Evolutionary conservation across 2,797 vertebrate genomes (phyloP).

Genomic region (Sciurus vulgaris): DNA sequence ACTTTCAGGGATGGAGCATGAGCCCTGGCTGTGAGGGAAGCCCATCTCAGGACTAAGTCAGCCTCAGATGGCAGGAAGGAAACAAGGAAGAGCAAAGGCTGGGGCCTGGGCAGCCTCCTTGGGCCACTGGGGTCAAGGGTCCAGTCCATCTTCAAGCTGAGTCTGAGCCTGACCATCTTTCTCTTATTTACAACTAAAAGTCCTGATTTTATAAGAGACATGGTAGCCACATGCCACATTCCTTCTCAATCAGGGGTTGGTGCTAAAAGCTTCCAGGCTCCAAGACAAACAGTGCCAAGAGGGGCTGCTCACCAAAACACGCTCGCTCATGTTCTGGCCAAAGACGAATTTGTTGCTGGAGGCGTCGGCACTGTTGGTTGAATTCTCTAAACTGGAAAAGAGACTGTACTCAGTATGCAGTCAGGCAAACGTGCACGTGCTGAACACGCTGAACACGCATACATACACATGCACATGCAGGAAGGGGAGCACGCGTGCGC

Average conservation of each 20-base stretch:
- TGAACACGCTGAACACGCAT: too few species aligned
- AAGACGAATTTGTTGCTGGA: slow-evolving; percentile 97
- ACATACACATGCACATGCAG: too few species aligned
- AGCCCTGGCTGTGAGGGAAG: too few species aligned
- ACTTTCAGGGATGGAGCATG: neutral
- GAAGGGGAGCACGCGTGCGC: too few species aligned
- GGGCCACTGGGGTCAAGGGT: neutral
- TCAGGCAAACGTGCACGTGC: neutral
- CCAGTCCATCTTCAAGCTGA: neutral
- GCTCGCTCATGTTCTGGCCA: slow-evolving; percentile 99
- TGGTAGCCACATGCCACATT: rapidly evolving
- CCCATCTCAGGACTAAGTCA: neutral
- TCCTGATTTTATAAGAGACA: neutral
- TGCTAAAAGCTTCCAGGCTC: neutral
- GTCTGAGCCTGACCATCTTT: neutral
- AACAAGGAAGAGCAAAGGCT: rapidly evolving
- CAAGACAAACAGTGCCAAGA: neutral
- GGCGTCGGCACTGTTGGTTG: slow-evolving; percentile 91
- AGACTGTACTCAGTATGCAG: neutral
- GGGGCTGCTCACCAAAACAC: slow-evolving; percentile 94
- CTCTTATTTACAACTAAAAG: neutral
- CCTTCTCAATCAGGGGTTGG: neutral
- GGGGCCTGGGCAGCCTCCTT: neutral
- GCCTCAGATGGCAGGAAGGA: neutral
- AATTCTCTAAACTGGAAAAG: slow-evolving; percentile 93